These are phyloP conservation scores for Tragelaphus strepsiceros DNA, from an alignment of 2,113 vertebrate genomes.

Conservation along the genomic window DNA sequence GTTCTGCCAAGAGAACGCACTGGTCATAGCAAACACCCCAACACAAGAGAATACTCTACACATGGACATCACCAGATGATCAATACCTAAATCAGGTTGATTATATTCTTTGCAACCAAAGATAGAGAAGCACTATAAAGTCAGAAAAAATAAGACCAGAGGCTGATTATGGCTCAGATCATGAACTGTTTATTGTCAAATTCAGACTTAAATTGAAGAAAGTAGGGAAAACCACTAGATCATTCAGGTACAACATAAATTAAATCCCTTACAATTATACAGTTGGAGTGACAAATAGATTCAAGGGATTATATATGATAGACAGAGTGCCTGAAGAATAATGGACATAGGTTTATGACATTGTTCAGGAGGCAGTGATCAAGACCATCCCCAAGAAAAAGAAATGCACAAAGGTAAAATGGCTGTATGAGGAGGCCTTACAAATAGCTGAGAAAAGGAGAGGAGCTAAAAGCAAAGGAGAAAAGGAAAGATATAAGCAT, in stretches of 20 bases:
- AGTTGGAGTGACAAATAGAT: neutral
- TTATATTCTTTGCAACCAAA: neutral
- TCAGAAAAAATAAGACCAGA: neutral
- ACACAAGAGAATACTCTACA: neutral
- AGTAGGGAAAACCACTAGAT: neutral
- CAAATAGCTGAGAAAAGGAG: neutral
- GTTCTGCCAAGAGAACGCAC: neutral
- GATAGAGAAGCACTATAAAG: neutral
- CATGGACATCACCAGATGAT: neutral
- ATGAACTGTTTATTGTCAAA: neutral
- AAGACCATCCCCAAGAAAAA: neutral
- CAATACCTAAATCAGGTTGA: neutral
- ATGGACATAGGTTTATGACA: neutral
- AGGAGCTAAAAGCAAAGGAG: neutral
- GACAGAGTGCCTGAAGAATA: neutral
- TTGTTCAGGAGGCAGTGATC: neutral
- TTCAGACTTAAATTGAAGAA: neutral
- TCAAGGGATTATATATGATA: neutral
- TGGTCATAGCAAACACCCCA: neutral
- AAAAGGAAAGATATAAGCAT: neutral
- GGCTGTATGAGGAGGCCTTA: neutral
- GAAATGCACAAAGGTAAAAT: neutral
- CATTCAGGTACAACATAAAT: neutral
- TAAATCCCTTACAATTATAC: neutral
- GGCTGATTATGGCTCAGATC: neutral